Evolutionary conservation across 1,140 invertebrate species (phyloP), one percentile per base, ranked within the genome.

Genomic region (Listronotus bonariensis): DNA sequence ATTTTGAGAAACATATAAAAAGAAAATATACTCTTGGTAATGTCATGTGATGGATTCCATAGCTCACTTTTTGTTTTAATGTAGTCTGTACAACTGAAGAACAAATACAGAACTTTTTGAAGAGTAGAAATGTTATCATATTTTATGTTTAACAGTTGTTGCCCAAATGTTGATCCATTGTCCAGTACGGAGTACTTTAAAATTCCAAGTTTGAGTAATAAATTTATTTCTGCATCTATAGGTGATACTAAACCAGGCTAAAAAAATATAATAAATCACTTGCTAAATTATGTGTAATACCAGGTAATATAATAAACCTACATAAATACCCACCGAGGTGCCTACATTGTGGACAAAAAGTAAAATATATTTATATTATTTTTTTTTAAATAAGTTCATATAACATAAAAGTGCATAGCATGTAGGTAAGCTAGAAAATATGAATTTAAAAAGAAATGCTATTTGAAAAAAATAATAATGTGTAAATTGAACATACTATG

Each of bases 61-160:
- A 68, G 31, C 66, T 79, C 76, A 9, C 68, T 58, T 59, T 65
- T 72, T 12, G 67, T 61, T 70, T 75, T 76, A 17, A 77, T 3
- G 64, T 79, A 79, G 18, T 68, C 63, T 18, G 72, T 65, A 60
- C 61, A 71, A 57, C 64, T 61, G 12, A 63, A 49, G 6, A 73
- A 5, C 8, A 76, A 4, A 63, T 75, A 77, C 1, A 74, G 62
- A 17, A 61, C 7, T 68, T 71, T 74, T 59, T 77, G 75, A 9
- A 59, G 46, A 15, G 26, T 49, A 7, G 69, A 64, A n/a, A 78
- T 60, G 20, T 26, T 26, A 26, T 72, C 64, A 66, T 79, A 79
- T 68, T 76, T 74, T 34, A 78, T 75, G n/a, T 69, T 72, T 14
- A 79, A 62, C 20, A 79, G 62, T 61, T 77, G 74, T 65, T 79